Evolutionary conservation across 2,888 invertebrate genomes (phyloP).

Genomic region (Dryococelus australis): DNA sequence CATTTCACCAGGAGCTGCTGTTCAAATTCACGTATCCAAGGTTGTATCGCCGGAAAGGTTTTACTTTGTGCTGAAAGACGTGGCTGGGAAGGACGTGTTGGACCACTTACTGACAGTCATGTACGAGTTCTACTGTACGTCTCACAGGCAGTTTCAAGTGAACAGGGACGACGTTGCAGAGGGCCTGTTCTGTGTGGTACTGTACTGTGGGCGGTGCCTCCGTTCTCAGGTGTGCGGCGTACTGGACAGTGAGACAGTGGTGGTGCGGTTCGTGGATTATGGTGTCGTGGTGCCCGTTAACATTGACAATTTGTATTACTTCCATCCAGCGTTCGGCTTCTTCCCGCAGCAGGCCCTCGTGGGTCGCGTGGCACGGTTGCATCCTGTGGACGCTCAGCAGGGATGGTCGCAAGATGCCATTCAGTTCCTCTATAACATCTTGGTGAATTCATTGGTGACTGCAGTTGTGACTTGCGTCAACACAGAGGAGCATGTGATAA

Average conservation of each 20-base stretch:
- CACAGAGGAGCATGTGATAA: not conserved
- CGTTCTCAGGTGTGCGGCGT: not conserved
- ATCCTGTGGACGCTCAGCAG: not conserved
- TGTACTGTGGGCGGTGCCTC: not conserved
- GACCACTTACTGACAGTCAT: not conserved
- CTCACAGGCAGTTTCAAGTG: not conserved
- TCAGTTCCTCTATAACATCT: not conserved
- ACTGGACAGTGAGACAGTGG: not conserved
- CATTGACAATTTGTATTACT: not conserved
- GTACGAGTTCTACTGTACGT: not conserved
- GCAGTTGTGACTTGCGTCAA: not conserved
- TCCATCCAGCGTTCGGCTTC: not conserved
- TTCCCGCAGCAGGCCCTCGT: not conserved
- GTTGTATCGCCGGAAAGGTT: not conserved
- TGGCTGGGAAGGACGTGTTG: not conserved
- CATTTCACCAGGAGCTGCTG: not conserved
- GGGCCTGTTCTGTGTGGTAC: not conserved
- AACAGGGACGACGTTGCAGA: not conserved
- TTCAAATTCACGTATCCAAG: not conserved
- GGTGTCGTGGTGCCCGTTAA: not conserved
- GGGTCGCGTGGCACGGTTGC: not conserved
- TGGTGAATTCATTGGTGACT: not conserved
- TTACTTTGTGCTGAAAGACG: not conserved
- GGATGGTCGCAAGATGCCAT: not conserved
- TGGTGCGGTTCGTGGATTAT: not conserved